A percentile compares a stretch with the other conserved stretches of the same genome.
Conservation (phyloP, 2,797 vertebrate genomes). For the Enteromius afrohamiltoni region DNA sequence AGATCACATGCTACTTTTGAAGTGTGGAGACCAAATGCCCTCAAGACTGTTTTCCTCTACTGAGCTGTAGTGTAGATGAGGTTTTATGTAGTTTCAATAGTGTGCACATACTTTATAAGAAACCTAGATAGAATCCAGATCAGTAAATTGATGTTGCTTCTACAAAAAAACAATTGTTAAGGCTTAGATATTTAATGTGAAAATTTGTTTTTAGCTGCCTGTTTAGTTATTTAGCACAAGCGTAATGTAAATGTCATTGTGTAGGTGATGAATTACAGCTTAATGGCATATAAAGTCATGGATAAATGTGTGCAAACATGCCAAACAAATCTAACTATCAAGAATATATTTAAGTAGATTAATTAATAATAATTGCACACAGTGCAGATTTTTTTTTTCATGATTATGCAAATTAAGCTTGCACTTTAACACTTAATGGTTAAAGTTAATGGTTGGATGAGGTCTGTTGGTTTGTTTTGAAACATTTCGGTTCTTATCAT, state of each 20-base stretch:
- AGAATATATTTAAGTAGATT: not conserved
- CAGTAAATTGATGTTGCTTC: slow-evolving; percentile 35
- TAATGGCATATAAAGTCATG: slow-evolving; percentile 7
- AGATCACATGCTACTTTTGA: slow-evolving; percentile 7
- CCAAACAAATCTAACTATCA: not conserved
- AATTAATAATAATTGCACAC: slow-evolving; percentile 10
- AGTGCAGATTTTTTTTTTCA: not conserved
- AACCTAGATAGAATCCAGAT: slow-evolving; percentile 15
- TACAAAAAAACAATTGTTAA: not conserved
- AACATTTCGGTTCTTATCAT: not conserved
- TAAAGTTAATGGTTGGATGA: not conserved
- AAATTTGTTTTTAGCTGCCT: slow-evolving; percentile 14
- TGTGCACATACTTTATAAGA: not conserved
- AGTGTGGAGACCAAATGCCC: slow-evolving; percentile 3
- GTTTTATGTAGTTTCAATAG: slow-evolving; percentile 1
- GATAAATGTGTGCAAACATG: slow-evolving; percentile 21
- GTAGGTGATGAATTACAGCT: slow-evolving; percentile 8
- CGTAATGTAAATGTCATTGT: slow-evolving; percentile 27
- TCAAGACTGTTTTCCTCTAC: slow-evolving; percentile 16
- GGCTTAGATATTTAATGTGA: slow-evolving; percentile 21
- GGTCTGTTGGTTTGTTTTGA: not conserved
- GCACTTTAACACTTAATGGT: not conserved
- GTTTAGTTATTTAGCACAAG: slow-evolving; percentile 25
- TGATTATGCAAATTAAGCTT: slow-evolving; percentile 29
- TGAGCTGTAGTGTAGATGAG: slow-evolving; percentile 13